Conservation (phyloP, 2,113 vertebrate species). For the Lampris incognitus region DNA sequence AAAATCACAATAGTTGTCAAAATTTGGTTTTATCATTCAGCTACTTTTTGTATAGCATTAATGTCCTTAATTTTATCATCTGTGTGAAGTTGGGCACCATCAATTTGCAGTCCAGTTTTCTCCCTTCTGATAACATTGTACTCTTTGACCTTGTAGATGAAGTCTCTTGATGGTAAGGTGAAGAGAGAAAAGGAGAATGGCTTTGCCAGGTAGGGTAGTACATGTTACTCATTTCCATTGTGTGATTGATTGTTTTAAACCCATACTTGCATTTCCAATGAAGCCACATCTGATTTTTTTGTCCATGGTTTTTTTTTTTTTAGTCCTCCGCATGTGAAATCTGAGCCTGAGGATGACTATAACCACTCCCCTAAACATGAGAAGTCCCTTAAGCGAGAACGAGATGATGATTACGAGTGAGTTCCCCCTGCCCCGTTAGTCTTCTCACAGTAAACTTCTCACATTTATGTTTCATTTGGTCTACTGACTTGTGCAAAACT, state of each 20-base stretch:
- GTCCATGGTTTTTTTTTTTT: conserved; percentile 7
- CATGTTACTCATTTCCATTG: background rate
- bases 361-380: conserved; percentile 87
- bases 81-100: background rate
- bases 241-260: background rate
- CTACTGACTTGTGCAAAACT: background rate
- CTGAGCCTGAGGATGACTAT: conserved; percentile 90
- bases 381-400: conserved; percentile 90
- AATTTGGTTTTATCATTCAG: too few relatives aligned
- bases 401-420: conserved; percentile 90
- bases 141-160: conserved; percentile 55
- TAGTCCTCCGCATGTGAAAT: conserved; percentile 91
- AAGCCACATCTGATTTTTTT: background rate
- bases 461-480: background rate
- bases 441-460: background rate
- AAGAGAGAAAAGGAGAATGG: conserved; percentile 97
- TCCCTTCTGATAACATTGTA: background rate
- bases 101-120: background rate
- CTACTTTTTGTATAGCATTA: too few relatives aligned
- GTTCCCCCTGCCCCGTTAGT: conserved; percentile 58
- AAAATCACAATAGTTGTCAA: too few relatives aligned
- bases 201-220: conserved; percentile 89
- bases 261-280: background rate
- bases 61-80: background rate
- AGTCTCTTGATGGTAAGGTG: conserved; percentile 85